A percentile compares a stretch with the other conserved stretches of the same genome.
These are phyloP conservation scores for Heliconius sara DNA, from an alignment of 2,888 invertebrate species.

Conservation along the genomic window DNA sequence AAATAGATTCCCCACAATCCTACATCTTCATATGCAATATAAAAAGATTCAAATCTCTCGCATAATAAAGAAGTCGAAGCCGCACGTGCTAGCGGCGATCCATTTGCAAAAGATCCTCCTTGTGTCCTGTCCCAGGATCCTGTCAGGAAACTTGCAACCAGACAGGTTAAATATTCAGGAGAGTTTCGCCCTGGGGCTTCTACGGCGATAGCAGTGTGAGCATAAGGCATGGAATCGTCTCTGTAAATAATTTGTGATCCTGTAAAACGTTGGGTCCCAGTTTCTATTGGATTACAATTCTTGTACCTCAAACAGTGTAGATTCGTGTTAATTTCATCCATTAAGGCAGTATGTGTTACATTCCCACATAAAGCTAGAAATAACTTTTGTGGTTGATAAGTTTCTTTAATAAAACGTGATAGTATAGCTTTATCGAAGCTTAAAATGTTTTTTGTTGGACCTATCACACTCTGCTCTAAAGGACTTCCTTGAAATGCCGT, in stretches of 20 bases:
- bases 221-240: conserved; percentile 73
- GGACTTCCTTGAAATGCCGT: conserved; percentile 79
- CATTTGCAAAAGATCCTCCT: conserved; percentile 60
- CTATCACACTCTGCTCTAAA: conserved; percentile 75
- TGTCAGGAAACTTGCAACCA: conserved; percentile 65
- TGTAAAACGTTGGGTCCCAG: conserved; percentile 53
- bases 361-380: conserved; percentile 89
- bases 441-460: conserved; percentile 87
- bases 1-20: conserved; percentile 81
- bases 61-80: conserved; percentile 63
- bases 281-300: conserved; percentile 46
- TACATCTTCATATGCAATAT: conserved; percentile 68
- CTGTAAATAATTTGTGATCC: conserved; percentile 61
- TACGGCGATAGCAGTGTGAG: conserved; percentile 73
- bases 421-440: conserved; percentile 76
- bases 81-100: conserved; percentile 59
- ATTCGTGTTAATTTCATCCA: conserved; percentile 11
- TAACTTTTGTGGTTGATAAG: conserved; percentile 82
- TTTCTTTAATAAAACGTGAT: conserved; percentile 53
- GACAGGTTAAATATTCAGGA: conserved; percentile 63
- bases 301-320: conserved; percentile 22
- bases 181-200: conserved; percentile 72
- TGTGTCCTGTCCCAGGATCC: conserved; percentile 72
- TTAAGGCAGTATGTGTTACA: conserved; percentile 79
- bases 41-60: conserved; percentile 72